Evolutionary conservation across 2,113 vertebrate genomes (phyloP), one percentile per base, ranked within the genome.

Genomic region (Zonotrichia leucophrys): DNA sequence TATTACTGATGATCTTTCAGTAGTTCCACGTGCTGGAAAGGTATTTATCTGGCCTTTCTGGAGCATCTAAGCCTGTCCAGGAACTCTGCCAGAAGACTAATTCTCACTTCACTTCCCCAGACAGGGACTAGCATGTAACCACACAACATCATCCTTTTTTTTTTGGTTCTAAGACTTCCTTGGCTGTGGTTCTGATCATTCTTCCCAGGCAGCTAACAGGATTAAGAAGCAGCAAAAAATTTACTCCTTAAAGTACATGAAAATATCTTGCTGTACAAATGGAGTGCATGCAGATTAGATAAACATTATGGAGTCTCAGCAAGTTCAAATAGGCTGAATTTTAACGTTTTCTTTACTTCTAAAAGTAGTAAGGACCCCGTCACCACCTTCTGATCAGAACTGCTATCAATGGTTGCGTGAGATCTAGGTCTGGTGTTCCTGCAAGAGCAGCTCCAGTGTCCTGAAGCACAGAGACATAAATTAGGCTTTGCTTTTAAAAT

Each of bases 201-300:
- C 21, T 78, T 82, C 53, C 58, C 59, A 47, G 63, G 41, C 69
- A 95, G 41, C 44, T 89, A 88, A 82, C 42, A 85, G 74, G 82
- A 83, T 70, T 87, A 90, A 87, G 90, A 92, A 80, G 41, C 12
- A 77, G 49, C 7, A 87, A 89, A 80, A 89, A 70, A 52, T 3
- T 3, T 24, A 84, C 60, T 44, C 23, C 64, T 49, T 87, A n/a
- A 79, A 79, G 74, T 62, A 68, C 39, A 42, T 24, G 16, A 88
- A 70, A 95, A 92, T 39, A 66, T 16, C n/a, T 76, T 84, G 28
- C 58, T 35, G 58, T 79, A 91, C 53, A 87, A 87, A 76, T 31
- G 21, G 16, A 50, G 23, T 17, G 44, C 46, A 30, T 27, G 24
- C 8, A 49, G 42, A 49, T 47, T 33, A 66, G 63, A 35, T 27